Percentiles rank a stretch among this genome's conserved stretches.
Conservation (phyloP, 2,888 invertebrate species). For the Branchipolynoe longqiensis region DNA sequence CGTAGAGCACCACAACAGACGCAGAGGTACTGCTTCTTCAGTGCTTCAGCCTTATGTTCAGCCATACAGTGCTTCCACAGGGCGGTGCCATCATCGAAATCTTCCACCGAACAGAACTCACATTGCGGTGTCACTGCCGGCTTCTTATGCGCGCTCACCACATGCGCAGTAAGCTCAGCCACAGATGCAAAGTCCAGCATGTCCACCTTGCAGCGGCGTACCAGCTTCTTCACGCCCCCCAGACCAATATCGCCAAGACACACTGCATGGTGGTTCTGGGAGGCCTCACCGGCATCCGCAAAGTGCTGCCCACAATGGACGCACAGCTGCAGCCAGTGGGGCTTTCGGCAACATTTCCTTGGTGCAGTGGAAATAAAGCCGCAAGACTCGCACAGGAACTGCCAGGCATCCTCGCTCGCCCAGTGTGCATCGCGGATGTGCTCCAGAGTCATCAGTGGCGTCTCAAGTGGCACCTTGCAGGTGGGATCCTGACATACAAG, state of each 20-base stretch:
- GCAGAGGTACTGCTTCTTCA: conserved; percentile 28
- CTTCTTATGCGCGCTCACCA: background rate
- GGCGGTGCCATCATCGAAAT: background rate
- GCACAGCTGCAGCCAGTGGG: conserved; percentile 34
- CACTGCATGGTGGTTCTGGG: background rate
- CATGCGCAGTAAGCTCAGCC: background rate
- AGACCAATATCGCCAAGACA: background rate
- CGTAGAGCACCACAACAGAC: background rate
- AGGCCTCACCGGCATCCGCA: background rate
- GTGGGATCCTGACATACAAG: background rate
- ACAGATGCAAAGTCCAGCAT: background rate
- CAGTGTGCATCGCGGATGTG: background rate
- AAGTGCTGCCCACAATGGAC: conserved; percentile 12
- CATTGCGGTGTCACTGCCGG: background rate
- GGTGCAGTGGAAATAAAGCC: background rate
- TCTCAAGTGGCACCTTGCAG: background rate
- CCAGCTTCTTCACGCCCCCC: background rate
- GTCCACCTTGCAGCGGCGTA: background rate
- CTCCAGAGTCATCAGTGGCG: background rate
- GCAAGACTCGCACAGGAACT: background rate
- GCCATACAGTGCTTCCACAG: conserved; percentile 38
- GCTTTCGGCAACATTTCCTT: background rate
- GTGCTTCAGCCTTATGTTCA: background rate
- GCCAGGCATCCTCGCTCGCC: background rate
- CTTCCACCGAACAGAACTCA: background rate